A percentile compares a stretch with the other conserved stretches of the same genome.
These are phyloP conservation scores for Vultur gryphus DNA, from an alignment of 2,797 vertebrate species.

Conservation along the genomic window DNA sequence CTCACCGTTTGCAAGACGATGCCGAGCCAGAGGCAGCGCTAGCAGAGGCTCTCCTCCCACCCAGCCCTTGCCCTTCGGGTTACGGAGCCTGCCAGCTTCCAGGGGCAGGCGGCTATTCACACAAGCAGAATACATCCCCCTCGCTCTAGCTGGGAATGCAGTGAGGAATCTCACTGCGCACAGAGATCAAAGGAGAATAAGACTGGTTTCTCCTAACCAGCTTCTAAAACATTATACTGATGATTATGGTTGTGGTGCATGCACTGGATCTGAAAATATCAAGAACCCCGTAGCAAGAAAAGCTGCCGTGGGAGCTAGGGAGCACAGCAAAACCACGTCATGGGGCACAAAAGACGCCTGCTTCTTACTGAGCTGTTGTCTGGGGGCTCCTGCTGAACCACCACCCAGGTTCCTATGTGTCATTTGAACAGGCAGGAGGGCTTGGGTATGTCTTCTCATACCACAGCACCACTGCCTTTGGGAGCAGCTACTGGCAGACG, in stretches of 20 bases:
- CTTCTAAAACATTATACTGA: not conserved
- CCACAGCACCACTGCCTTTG: not conserved
- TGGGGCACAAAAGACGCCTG: not conserved
- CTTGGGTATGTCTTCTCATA: not conserved
- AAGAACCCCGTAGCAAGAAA: not conserved
- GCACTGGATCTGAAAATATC: not conserved
- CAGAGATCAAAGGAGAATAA: not conserved
- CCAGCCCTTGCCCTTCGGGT: not conserved
- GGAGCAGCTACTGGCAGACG: not conserved
- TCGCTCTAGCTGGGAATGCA: not conserved
- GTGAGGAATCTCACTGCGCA: rapidly evolving
- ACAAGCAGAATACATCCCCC: not conserved
- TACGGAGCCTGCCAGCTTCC: not conserved
- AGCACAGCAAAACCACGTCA: not conserved
- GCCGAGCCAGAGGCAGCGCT: not conserved
- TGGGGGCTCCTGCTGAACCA: not conserved
- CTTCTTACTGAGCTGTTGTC: not conserved
- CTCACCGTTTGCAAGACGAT: not conserved
- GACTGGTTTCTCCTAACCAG: not conserved
- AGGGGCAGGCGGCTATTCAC: not conserved
- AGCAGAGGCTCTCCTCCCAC: not conserved
- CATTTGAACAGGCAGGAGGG: not conserved
- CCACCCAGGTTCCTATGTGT: not conserved
- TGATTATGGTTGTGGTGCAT: not conserved
- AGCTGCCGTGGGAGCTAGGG: not conserved